Conservation (phyloP, 2,113 vertebrate genomes). For the Pseudorectes ferrugineus region DNA sequence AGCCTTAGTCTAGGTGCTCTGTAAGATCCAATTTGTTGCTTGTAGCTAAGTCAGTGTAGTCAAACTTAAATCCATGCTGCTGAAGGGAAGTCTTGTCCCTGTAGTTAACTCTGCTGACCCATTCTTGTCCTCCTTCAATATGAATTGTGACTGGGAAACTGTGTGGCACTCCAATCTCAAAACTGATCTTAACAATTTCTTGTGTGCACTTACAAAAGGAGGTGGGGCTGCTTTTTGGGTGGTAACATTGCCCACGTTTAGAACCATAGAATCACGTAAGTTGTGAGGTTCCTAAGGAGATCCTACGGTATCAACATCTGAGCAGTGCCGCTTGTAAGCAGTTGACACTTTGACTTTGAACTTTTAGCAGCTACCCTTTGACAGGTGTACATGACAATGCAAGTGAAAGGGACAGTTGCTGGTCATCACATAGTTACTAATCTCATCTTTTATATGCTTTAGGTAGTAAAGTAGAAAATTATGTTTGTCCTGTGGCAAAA, state of each 20-base stretch:
- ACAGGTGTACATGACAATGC: neutral
- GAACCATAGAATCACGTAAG: rapidly evolving
- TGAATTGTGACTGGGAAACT: neutral
- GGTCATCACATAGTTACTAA: neutral
- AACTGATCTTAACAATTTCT: neutral
- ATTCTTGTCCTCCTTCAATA: neutral
- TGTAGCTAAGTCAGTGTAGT: neutral
- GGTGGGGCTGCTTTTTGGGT: neutral
- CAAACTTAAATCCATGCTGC: neutral
- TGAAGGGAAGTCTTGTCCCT: neutral
- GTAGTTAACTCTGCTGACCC: neutral
- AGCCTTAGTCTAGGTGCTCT: neutral
- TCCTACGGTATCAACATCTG: neutral
- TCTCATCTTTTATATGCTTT: neutral
- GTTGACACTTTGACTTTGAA: neutral
- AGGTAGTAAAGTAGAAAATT: neutral
- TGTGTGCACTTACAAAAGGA: neutral
- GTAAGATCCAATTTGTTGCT: neutral
- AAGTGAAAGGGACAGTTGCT: neutral
- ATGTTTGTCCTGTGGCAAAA: neutral
- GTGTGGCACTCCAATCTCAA: neutral
- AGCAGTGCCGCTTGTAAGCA: neutral
- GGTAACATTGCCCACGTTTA: neutral
- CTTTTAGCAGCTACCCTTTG: neutral
- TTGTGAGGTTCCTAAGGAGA: neutral